Percentiles rank a stretch among this genome's conserved stretches.
phyloP scores from a whole-genome alignment of 2,888 invertebrate genomes.

The Muschampia plurimacula region DNA sequence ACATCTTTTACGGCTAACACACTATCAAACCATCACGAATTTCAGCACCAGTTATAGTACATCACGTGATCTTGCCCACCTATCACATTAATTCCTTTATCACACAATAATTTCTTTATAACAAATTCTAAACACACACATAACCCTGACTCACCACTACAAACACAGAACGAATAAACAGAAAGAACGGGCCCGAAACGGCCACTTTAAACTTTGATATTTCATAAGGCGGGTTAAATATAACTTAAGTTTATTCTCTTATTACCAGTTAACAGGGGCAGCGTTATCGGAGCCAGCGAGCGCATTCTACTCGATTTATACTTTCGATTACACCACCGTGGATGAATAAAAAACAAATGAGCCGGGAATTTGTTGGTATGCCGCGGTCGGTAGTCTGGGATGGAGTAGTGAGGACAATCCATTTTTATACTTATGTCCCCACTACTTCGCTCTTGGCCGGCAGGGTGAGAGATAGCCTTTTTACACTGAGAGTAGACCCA shows the following conservation, averaged over 20 bases:
- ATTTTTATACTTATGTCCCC: too few species aligned
- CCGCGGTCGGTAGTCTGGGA: slow-evolving; percentile 41
- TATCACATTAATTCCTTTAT: too few species aligned
- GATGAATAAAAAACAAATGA: slow-evolving; percentile 85
- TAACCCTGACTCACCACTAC: background rate
- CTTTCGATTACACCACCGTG: slow-evolving; percentile 78
- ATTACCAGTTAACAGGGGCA: slow-evolving; percentile 78
- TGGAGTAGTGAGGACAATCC: slow-evolving; percentile 40
- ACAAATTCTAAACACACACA: background rate
- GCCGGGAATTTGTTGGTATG: slow-evolving; percentile 79
- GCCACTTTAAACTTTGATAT: slow-evolving; percentile 68
- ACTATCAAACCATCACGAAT: too few species aligned
- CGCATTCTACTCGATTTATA: slow-evolving; percentile 81
- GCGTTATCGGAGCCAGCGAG: slow-evolving; percentile 71
- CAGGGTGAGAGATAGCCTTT: too few species aligned
- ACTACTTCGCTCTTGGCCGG: too few species aligned
- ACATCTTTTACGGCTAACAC: too few species aligned
- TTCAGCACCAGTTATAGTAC: too few species aligned
- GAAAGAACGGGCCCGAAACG: slow-evolving; percentile 46
- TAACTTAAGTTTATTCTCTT: slow-evolving; percentile 81
- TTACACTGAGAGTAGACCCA: too few species aligned
- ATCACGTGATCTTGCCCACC: too few species aligned
- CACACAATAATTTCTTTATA: too few species aligned
- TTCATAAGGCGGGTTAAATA: slow-evolving; percentile 69
- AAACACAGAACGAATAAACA: slow-evolving; percentile 29